These are phyloP conservation scores for Odocoileus hemionus DNA, from an alignment of 2,113 vertebrate species.

Conservation along the genomic window DNA sequence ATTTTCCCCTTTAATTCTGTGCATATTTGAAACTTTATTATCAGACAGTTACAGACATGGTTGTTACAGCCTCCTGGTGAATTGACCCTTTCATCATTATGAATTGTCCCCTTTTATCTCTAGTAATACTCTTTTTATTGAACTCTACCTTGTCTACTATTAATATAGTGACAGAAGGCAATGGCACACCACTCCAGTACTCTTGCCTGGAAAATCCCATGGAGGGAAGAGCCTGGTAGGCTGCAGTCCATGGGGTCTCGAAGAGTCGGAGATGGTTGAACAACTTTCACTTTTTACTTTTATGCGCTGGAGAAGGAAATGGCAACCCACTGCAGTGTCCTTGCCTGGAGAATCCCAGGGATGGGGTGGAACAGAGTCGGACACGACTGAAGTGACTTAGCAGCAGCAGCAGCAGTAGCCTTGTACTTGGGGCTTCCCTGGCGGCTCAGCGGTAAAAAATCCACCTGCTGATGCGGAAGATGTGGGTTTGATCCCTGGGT, in stretches of 20 bases:
- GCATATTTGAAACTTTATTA: neutral
- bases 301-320: no score
- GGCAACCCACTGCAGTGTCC: no score
- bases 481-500: neutral
- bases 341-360: no score
- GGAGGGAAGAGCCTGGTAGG: no score
- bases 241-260: no score
- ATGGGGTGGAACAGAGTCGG: no score
- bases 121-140: neutral
- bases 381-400: no score
- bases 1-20: neutral
- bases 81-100: neutral
- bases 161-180: neutral
- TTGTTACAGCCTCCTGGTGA: neutral
- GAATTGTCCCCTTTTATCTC: neutral
- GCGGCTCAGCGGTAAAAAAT: neutral
- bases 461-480: neutral
- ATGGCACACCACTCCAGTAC: no score
- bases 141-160: neutral
- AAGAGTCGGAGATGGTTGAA: no score
- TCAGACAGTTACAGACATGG: neutral
- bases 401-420: neutral
- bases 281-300: no score
- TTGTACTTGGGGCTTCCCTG: neutral
- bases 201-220: no score